Evolutionary conservation across 2,888 invertebrate genomes (phyloP).

Genomic region (Capitulum mitella): DNA sequence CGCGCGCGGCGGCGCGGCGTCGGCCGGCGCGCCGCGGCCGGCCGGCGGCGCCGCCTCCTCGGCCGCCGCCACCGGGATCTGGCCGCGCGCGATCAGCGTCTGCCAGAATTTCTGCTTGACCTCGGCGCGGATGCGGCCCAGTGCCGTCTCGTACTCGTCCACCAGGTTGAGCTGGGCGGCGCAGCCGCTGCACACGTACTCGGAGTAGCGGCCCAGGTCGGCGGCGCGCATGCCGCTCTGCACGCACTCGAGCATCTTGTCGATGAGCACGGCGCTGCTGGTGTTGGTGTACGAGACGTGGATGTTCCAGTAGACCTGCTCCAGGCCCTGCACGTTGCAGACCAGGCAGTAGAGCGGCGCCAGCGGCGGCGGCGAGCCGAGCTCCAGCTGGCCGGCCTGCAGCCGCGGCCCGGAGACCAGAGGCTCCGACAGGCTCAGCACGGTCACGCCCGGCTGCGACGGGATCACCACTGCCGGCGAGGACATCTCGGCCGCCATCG

Average conservation of each 20-base stretch:
- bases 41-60: not conserved
- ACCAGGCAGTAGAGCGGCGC: not conserved
- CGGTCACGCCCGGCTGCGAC: not conserved
- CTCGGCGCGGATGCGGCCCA: not conserved
- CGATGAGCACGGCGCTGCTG: not conserved
- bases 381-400: not conserved
- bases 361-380: not conserved
- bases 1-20: not conserved
- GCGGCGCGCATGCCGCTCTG: not conserved
- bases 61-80: not conserved
- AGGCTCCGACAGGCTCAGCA: not conserved
- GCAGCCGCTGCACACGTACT: not conserved
- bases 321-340: not conserved
- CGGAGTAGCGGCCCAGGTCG: not conserved
- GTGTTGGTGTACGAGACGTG: slow-evolving; percentile 2
- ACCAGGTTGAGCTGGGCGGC: slow-evolving; percentile 2
- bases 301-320: slow-evolving; percentile 15
- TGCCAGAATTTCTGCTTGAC: slow-evolving; percentile 14
- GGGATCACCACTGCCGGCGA: too few species aligned
- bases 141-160: slow-evolving; percentile 9
- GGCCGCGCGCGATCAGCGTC: slow-evolving; percentile 12
- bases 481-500: too few species aligned
- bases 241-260: slow-evolving; percentile 9
- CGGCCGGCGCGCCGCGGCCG: not conserved
- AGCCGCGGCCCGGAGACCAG: not conserved